Percentiles rank a stretch among this genome's conserved stretches.
Conservation (phyloP, 2,113 vertebrate genomes). For the Ophiodon elongatus region DNA sequence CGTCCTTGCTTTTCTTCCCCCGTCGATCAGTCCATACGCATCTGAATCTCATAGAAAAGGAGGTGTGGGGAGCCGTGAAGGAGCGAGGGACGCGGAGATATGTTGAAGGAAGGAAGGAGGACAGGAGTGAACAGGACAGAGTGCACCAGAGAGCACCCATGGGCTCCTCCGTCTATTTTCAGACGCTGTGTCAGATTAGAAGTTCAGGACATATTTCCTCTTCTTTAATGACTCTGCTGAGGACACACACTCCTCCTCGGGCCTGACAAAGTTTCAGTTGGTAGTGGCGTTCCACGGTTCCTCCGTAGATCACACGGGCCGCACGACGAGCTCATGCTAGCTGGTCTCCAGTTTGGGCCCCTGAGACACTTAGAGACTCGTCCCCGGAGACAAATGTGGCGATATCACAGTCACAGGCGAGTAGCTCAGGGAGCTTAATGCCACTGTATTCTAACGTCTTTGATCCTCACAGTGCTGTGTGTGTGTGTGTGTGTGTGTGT, state of each 20-base stretch:
- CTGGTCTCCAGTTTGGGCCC: constrained; percentile 31
- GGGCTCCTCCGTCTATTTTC: constrained; percentile 67
- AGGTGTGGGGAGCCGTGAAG: constrained; percentile 1
- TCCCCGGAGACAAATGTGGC: constrained; percentile 33
- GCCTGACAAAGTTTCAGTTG: not conserved
- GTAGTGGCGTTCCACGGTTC: not conserved
- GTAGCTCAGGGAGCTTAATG: constrained; percentile 48
- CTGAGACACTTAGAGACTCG: constrained; percentile 15
- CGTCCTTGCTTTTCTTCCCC: not conserved
- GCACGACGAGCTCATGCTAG: constrained; percentile 13
- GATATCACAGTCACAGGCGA: constrained; percentile 29
- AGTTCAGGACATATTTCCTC: constrained; percentile 65
- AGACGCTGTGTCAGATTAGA: constrained; percentile 56
- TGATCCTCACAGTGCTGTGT: constrained; percentile 28
- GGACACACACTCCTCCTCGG: not conserved
- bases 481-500: not conserved
- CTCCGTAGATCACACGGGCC: not conserved
- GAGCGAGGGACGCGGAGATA: constrained; percentile 16
- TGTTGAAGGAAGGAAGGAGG: constrained; percentile 53
- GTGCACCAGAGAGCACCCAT: constrained; percentile 56
- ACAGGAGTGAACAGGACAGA: constrained; percentile 51
- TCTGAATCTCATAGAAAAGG: not conserved
- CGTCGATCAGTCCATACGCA: not conserved
- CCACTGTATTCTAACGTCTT: constrained; percentile 58
- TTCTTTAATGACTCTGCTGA: constrained; percentile 11